These are phyloP conservation scores for Nasonia vitripennis DNA, from an alignment of 1,140 invertebrate genomes.

Conservation along the genomic window DNA sequence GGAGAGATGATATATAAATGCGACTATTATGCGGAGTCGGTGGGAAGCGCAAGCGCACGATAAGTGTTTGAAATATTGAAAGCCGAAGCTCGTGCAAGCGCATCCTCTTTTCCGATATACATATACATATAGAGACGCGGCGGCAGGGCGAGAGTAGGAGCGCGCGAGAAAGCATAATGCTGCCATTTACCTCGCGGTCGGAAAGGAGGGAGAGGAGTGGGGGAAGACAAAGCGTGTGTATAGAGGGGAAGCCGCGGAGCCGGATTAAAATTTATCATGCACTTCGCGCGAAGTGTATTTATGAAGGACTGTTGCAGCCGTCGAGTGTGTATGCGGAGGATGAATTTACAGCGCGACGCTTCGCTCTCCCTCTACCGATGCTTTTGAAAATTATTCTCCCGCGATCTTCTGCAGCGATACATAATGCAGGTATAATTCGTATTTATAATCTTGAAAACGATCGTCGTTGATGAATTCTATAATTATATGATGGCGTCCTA, in stretches of 20 bases:
- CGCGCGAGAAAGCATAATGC: constrained; percentile 64
- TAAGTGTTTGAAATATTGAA: constrained; percentile 76
- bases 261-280: constrained; percentile 45
- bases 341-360: neutral
- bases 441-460: too few species aligned
- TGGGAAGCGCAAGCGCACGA: constrained; percentile 56
- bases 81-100: constrained; percentile 64
- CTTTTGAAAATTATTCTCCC: neutral
- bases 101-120: constrained; percentile 21
- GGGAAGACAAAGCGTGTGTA: constrained; percentile 9
- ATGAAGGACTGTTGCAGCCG: constrained; percentile 15
- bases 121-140: neutral
- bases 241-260: neutral
- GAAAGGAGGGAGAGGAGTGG: constrained; percentile 51
- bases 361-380: neutral
- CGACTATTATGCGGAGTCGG: constrained; percentile 69
- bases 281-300: constrained; percentile 31
- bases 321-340: neutral
- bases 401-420: neutral
- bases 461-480: too few species aligned
- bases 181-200: constrained; percentile 68
- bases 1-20: constrained; percentile 72
- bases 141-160: constrained; percentile 50
- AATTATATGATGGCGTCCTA: too few species aligned
- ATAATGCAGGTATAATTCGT: too few species aligned